Percentiles rank a stretch among this genome's conserved stretches.
Evolutionary conservation across 2,888 invertebrate genomes (phyloP).

Genomic region (Tenthredo mesomela): DNA sequence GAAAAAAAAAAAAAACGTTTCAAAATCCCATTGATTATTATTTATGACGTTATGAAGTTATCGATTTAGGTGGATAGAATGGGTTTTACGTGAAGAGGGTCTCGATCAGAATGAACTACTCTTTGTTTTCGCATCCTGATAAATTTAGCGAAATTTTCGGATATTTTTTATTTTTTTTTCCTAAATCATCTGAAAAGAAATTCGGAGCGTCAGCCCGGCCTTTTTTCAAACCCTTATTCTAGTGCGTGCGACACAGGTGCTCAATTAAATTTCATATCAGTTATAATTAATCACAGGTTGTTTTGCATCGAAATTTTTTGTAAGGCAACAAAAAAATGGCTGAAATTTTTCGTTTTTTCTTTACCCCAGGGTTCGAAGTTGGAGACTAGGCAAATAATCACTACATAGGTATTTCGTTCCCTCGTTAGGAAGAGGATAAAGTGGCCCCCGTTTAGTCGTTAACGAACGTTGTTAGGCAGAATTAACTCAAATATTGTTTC

Average conservation of each 20-base stretch:
- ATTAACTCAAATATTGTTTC: constrained; percentile 50
- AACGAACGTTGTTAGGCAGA: constrained; percentile 27
- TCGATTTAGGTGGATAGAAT: no score
- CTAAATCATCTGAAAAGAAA: no score
- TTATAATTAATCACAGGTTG: constrained; percentile 27
- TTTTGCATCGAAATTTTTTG: background rate
- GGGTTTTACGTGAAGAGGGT: no score
- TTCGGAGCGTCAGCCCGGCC: background rate
- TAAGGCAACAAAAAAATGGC: background rate
- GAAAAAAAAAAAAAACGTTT: no score
- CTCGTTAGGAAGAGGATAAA: constrained; percentile 4
- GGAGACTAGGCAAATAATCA: background rate
- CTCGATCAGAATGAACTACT: no score
- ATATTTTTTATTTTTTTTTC: no score
- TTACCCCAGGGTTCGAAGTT: background rate
- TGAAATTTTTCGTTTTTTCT: background rate
- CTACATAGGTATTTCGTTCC: constrained; percentile 3
- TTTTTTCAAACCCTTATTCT: background rate
- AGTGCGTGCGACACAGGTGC: background rate
- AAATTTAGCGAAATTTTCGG: no score
- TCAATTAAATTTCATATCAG: background rate
- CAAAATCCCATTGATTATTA: no score
- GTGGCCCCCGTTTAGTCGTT: constrained; percentile 21
- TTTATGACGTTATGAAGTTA: no score
- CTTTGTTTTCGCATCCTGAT: no score